These are phyloP conservation scores for Tetragnatha versicolor DNA, from an alignment of 1,140 invertebrate genomes.

Conservation along the genomic window DNA sequence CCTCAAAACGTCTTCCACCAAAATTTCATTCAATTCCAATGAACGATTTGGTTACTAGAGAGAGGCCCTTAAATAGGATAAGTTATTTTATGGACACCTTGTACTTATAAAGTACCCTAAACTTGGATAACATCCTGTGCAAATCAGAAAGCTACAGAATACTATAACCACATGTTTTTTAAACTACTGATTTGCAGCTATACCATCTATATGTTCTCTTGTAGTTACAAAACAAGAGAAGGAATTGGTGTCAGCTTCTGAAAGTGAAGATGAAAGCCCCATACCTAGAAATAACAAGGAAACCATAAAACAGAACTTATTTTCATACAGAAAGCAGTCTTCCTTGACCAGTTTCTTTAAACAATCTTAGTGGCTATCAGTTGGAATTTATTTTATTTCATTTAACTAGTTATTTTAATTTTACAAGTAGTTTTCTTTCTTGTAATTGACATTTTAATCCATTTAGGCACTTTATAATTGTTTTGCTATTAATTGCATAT, in stretches of 20 bases:
- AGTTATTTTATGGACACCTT: too few species aligned
- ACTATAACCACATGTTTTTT: neutral
- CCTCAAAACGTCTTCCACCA: too few species aligned
- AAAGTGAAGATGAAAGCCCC: slow-evolving; percentile 34
- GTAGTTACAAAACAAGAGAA: slow-evolving; percentile 31
- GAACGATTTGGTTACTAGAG: neutral
- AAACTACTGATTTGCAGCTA: neutral
- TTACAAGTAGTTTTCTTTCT: too few species aligned
- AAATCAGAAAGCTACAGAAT: neutral
- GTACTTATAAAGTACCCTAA: neutral
- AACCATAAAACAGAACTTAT: neutral
- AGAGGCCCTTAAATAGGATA: neutral
- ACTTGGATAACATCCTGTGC: neutral
- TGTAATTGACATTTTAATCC: too few species aligned
- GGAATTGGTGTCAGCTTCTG: slow-evolving; percentile 25
- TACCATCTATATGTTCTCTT: neutral
- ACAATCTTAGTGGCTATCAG: too few species aligned
- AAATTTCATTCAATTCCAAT: too few species aligned
- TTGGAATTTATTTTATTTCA: too few species aligned
- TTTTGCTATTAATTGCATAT: too few species aligned
- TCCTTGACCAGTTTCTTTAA: slow-evolving; percentile 46
- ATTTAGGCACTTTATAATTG: too few species aligned
- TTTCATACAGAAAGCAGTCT: slow-evolving; percentile 32
- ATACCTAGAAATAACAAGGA: neutral
- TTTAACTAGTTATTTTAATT: too few species aligned